Evolutionary conservation across 2,888 invertebrate genomes (phyloP).

Genomic region (Erebia epiphron): DNA sequence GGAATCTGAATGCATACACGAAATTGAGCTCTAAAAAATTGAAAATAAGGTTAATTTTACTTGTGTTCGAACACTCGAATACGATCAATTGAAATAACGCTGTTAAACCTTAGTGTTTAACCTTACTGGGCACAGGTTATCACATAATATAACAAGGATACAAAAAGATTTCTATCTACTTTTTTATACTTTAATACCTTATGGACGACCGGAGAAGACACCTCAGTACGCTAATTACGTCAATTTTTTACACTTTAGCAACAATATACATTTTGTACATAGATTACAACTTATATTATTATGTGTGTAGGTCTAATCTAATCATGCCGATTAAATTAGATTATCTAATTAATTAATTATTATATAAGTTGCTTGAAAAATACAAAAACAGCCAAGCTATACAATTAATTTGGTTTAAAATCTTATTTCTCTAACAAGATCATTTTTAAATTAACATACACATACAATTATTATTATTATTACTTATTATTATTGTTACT

Average conservation of each 20-base stretch:
- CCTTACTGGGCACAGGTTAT: neutral
- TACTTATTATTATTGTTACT: neutral
- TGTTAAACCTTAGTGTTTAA: too few relatives aligned
- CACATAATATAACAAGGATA: constrained; percentile 9
- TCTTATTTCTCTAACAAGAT: constrained; percentile 13
- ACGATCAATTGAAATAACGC: too few relatives aligned
- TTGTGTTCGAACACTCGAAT: too few relatives aligned
- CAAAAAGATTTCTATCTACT: constrained; percentile 23
- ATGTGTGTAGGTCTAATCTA: neutral
- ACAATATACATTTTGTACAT: constrained; percentile 16
- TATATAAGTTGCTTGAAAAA: neutral
- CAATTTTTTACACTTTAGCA: constrained; percentile 15
- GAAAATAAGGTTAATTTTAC: too few relatives aligned
- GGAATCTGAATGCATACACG: too few relatives aligned
- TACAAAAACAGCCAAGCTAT: constrained; percentile 14
- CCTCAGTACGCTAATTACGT: constrained; percentile 12
- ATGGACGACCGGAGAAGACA: constrained; percentile 31
- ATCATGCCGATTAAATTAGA: neutral
- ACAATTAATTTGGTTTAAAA: constrained; percentile 18
- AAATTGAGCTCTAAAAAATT: too few relatives aligned
- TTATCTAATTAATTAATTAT: neutral
- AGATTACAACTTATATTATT: neutral
- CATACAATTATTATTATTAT: neutral
- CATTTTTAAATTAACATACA: constrained; percentile 6
- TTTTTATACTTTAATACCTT: constrained; percentile 23